Percentiles rank a stretch among this genome's conserved stretches.
These are phyloP conservation scores for Drosophila littoralis DNA, from an alignment of 1,140 invertebrate species.

Conservation along the genomic window DNA sequence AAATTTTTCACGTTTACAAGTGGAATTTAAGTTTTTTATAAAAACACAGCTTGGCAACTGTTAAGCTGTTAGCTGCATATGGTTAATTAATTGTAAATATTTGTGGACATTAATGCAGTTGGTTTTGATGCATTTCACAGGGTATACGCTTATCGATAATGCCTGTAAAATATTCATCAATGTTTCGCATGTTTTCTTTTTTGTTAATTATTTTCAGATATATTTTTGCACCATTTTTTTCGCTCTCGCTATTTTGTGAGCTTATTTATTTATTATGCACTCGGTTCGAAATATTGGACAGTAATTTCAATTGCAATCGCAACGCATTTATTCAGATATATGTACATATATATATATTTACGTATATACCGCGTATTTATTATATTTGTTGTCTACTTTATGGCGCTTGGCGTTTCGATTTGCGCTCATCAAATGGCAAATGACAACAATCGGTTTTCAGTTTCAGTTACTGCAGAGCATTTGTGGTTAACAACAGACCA, in stretches of 20 bases:
- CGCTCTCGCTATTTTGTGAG: not conserved
- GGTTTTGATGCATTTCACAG: not conserved
- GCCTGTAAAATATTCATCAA: not conserved
- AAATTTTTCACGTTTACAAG: too few species aligned
- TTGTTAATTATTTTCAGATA: not conserved
- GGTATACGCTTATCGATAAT: not conserved
- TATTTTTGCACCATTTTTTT: not conserved
- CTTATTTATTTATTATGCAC: conserved; percentile 34
- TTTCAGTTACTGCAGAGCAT: conserved; percentile 33
- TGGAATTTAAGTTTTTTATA: too few species aligned
- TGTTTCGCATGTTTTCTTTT: not conserved
- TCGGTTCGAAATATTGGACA: conserved; percentile 11
- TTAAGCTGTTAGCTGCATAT: too few species aligned
- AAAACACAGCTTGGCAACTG: too few species aligned
- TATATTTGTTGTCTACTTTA: conserved; percentile 42
- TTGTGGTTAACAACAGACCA: conserved; percentile 37
- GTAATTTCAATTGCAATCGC: conserved; percentile 24
- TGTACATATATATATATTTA: conserved; percentile 12
- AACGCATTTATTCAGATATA: conserved; percentile 47
- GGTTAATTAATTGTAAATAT: too few species aligned
- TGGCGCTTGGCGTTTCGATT: conserved; percentile 48
- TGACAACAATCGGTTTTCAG: conserved; percentile 75
- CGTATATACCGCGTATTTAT: conserved; percentile 14
- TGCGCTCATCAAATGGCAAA: conserved; percentile 64
- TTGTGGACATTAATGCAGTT: too few species aligned